Conservation (phyloP, 1,140 invertebrate species). For the Musca domestica region DNA sequence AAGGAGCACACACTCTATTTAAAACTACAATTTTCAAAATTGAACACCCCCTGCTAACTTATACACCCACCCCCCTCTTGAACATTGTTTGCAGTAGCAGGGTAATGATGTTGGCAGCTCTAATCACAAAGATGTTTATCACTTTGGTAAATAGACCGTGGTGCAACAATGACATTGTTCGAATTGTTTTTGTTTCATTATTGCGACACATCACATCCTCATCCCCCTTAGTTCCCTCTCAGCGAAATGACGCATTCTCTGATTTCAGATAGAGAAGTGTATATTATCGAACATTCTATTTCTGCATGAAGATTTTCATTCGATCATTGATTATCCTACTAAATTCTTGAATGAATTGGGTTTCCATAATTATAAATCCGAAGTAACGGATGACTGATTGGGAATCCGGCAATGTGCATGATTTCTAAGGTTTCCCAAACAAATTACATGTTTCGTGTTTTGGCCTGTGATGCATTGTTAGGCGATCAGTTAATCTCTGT, state of each 20-base stretch:
- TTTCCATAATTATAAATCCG: neutral
- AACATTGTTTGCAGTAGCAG: neutral
- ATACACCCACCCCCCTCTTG: too few species aligned
- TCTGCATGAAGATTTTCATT: neutral
- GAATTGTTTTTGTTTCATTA: neutral
- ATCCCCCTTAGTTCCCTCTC: neutral
- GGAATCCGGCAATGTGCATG: too few species aligned
- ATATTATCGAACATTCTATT: neutral
- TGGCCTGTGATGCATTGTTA: constrained; percentile 7
- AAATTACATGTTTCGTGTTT: neutral
- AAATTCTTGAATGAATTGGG: neutral
- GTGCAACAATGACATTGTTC: constrained; percentile 6
- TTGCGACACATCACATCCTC: neutral
- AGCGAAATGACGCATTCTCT: neutral
- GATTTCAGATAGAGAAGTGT: neutral
- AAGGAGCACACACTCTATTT: too few species aligned
- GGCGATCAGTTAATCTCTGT: neutral
- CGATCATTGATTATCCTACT: neutral
- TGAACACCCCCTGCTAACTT: too few species aligned
- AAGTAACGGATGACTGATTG: too few species aligned
- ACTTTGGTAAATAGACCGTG: constrained; percentile 1
- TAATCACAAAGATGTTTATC: constrained; percentile 14
- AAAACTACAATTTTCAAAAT: too few species aligned
- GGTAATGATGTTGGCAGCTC: neutral
- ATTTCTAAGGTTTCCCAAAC: too few species aligned